Evolutionary conservation across 2,888 invertebrate genomes (phyloP), one percentile per base, ranked within the genome.

Genomic region (Brachycybe producta): DNA sequence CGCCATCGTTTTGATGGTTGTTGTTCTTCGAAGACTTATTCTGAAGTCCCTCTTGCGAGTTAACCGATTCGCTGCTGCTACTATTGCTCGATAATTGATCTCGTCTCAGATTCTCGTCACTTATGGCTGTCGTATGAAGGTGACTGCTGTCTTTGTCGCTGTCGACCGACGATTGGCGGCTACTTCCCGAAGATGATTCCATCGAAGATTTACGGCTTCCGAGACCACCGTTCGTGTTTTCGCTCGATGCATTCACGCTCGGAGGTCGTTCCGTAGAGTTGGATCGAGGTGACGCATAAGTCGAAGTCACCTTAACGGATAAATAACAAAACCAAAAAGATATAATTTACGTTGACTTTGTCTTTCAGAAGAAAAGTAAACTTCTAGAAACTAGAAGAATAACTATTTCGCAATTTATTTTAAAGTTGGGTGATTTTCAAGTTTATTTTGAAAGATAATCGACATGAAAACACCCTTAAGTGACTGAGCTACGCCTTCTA

Each of bases 61-160:
- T 81, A 49, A 81, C 78, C 57, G 81, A 82, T 64, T 82, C 82
- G 62, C 80, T 82, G 60, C 80, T 80, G 61, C 80, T 80, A 49
- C 80, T 79, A 60, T 79, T 79, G 58, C 78, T 78, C 2, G 74
- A 72, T 19, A 73, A 66, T 24, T 68, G 68, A 48, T 67, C 67
- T 40, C 57, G 52, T 5, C 55, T 52, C 27, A 53, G 46, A 23
- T 53, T 54, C 51, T 58, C 51, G 56, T 59, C 57, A 58, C 57
- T 55, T 17, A 59, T 53, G 50, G 60, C 59, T 45, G 57, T 57
- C 28, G 58, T 59, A 35, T 55, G 55, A 19, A 59, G 30, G 17
- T 57, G 55, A 23, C 54, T 54, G 15, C 52, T 54, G 21, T 55
- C 55, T 32, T 55, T 53, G 30, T 56, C 54, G n/a, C 51, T 19